Evolutionary conservation across 2,888 invertebrate species (phyloP), one percentile per base, ranked within the genome.

Genomic region (Ophraella communa): DNA sequence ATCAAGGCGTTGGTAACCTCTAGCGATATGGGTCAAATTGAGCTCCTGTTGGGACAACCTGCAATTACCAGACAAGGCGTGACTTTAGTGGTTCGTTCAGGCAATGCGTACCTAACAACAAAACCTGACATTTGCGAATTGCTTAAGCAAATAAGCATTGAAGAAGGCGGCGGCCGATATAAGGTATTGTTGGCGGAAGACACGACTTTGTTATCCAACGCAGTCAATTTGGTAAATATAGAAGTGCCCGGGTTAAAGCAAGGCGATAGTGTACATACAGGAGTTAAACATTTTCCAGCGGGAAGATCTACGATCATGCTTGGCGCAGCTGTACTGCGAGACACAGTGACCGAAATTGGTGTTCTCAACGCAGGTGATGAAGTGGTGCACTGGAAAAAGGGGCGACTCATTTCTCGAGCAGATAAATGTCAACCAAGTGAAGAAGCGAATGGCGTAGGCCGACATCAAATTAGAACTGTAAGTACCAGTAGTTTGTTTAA

Each of bases 101-200:
- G n/a, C n/a, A n/a, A n/a, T n/a, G n/a, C n/a, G n/a, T n/a, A n/a
- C n/a, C n/a, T n/a, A n/a, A n/a, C n/a, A 7, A 47, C 4, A 23
- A 44, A 56, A 3, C 24, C 56, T 17, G 56, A 56, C 14, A 11
- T 56, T 11, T 11, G 14, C 24, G 56, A 56, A 17, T n/a, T 56
- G 44, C 21, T 56, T n/a, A 21, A 24, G 44, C 42, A 14, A n/a
- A 56, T 56, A 7, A 56, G 42, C 4, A 23, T 56, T 18, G 5
- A 21, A n/a, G 56, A 44, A 27, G 56, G 44, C 2, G 3, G 3
- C 4, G 2, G 7, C n/a, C 17, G 56, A n/a, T 5, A 24, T 24
- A 11, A 24, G 24, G 56, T 56, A 4, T 39, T 56, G 10, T 44
- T 42, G 44, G 56, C 56, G 23, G 24, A 56, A 21, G 44, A 56